These are phyloP conservation scores for Oxyruncus cristatus DNA, from an alignment of 2,113 vertebrate genomes.

Conservation along the genomic window DNA sequence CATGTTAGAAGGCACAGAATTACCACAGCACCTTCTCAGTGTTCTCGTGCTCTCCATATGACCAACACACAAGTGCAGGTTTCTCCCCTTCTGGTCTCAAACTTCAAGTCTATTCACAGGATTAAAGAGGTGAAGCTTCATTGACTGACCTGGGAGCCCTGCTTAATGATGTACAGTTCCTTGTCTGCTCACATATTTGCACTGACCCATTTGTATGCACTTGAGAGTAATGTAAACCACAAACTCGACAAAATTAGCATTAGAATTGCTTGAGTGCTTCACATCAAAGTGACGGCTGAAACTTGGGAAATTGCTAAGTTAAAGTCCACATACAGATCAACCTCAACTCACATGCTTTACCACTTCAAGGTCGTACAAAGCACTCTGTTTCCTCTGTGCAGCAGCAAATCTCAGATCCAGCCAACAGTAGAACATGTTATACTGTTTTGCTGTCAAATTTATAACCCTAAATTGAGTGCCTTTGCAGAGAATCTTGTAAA, in stretches of 20 bases:
- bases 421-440: background rate
- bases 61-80: background rate
- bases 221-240: conserved; percentile 10
- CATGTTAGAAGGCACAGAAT: background rate
- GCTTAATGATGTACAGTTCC: conserved; percentile 55
- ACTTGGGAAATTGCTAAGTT: conserved; percentile 38
- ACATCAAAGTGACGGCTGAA: conserved; percentile 21
- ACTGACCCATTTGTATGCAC: conserved; percentile 8
- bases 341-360: background rate
- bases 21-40: background rate
- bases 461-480: background rate
- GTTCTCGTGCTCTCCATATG: background rate
- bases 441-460: background rate
- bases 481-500: background rate
- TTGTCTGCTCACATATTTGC: background rate
- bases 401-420: background rate
- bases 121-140: conserved; percentile 18
- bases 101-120: background rate
- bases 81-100: background rate
- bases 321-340: background rate
- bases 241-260: conserved; percentile 34
- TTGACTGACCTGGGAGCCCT: background rate
- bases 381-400: background rate
- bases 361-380: conserved; percentile 20
- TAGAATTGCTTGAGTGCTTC: conserved; percentile 35